Conservation (phyloP, 1,140 invertebrate species). For the Zaprionus inermis region DNA sequence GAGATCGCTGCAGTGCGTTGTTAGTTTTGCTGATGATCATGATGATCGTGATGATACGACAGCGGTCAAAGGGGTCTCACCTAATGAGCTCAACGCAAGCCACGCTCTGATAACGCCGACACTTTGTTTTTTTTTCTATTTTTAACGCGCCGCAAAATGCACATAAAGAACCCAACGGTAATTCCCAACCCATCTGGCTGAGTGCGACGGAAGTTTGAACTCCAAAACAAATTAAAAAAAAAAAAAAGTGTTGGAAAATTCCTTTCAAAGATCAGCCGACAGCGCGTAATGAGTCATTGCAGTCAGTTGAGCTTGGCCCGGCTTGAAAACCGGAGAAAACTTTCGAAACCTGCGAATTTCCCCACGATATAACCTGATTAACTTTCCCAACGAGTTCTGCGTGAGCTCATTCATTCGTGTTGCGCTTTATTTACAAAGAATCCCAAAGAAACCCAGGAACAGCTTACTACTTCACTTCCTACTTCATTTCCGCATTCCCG, state of each 20-base stretch:
- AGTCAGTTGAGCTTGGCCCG: not conserved
- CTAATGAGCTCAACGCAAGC: constrained; percentile 13
- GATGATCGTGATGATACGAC: not conserved
- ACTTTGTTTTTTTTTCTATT: constrained; percentile 15
- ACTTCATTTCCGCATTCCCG: constrained; percentile 17
- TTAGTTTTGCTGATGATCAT: not conserved
- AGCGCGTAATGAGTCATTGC: not conserved
- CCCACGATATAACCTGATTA: not conserved
- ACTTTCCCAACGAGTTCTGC: not conserved
- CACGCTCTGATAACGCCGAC: constrained; percentile 30
- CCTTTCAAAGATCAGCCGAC: not conserved
- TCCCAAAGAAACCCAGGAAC: not conserved
- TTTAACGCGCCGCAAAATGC: constrained; percentile 4
- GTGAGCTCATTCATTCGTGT: not conserved
- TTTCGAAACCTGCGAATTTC: not conserved
- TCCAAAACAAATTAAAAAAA: not conserved
- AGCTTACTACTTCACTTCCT: not conserved
- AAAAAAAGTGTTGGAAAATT: not conserved
- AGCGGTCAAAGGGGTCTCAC: constrained; percentile 5
- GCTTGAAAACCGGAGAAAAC: not conserved
- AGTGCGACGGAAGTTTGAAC: constrained; percentile 6
- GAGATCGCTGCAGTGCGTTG: not conserved
- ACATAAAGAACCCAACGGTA: constrained; percentile 12
- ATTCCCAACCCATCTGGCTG: not conserved
- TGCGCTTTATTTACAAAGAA: not conserved